These are phyloP conservation scores for Synanthedon formicaeformis DNA, from an alignment of 2,888 invertebrate species.

Conservation along the genomic window DNA sequence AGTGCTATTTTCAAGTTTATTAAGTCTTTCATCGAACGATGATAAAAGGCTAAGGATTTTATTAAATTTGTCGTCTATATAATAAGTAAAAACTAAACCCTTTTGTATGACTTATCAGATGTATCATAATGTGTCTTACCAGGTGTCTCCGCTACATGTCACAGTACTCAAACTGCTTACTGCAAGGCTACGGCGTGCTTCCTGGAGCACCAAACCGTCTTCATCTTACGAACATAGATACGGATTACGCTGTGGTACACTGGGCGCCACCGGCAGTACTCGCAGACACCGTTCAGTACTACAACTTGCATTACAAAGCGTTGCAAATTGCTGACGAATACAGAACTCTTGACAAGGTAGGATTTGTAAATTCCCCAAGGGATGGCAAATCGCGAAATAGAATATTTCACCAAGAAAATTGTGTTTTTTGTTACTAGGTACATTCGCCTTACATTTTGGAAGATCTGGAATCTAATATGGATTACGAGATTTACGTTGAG, in stretches of 20 bases:
- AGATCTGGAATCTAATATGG: slow-evolving; percentile 77
- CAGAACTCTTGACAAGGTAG: slow-evolving; percentile 62
- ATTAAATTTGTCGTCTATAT: too few relatives aligned
- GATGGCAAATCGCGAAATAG: too few relatives aligned
- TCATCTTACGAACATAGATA: slow-evolving; percentile 79
- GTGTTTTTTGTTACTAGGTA: slow-evolving; percentile 29
- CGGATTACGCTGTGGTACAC: slow-evolving; percentile 81
- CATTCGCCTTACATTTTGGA: slow-evolving; percentile 82
- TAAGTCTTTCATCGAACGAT: too few relatives aligned
- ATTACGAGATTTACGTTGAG: slow-evolving; percentile 85
- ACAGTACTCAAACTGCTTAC: slow-evolving; percentile 83
- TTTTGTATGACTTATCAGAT: neutral
- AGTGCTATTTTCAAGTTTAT: too few relatives aligned
- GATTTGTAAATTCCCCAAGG: neutral
- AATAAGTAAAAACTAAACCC: neutral
- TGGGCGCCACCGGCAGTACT: slow-evolving; percentile 81
- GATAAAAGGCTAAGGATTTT: too few relatives aligned
- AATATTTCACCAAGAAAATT: neutral
- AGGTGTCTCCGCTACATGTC: slow-evolving; percentile 84
- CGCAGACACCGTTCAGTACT: slow-evolving; percentile 77
- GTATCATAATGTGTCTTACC: neutral
- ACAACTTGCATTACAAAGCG: slow-evolving; percentile 73
- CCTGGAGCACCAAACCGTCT: slow-evolving; percentile 79
- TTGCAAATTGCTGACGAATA: slow-evolving; percentile 69
- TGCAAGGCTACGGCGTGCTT: slow-evolving; percentile 87